Evolutionary conservation across 2,113 vertebrate genomes (phyloP), one percentile per base, ranked within the genome.

Genomic region (Aramus guarauna): DNA sequence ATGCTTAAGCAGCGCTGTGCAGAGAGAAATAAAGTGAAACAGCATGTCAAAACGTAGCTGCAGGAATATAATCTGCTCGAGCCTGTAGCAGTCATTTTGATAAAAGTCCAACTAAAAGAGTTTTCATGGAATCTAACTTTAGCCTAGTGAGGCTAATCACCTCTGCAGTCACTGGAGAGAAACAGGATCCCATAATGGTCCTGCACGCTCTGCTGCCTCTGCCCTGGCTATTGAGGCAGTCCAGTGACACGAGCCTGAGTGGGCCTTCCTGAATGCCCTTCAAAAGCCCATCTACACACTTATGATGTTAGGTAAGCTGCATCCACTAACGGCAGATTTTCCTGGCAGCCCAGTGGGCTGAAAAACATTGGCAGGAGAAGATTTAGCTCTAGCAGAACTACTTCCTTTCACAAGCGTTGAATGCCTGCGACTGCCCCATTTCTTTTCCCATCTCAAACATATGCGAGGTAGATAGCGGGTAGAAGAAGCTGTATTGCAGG

Each of bases 21-120:
- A 86, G 52, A 80, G 43, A 91, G 80, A 93, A 95, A 94, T 69
- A 69, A 92, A 94, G 82, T 41, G 88, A 92, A 94, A 58, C 72
- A 84, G 72, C 79, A 86, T 1, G 32, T 78, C 60, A 72, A 92
- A 94, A 75, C 0, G 14, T 16, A 93, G 41, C 56, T 81, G 47
- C 43, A 27, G 76, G 76, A 93, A 80, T 88, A 88, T 76, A 83
- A 90, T 88, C 88, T 90, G n/a, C 63, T 83, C 1, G 0, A 72
- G 52, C 79, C 80, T 81, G 72, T 86, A 95, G 72, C 41, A 88
- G 72, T 96, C 50, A 60, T 84, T 95, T 88, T 91, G 68, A 96
- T 86, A 64, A 84, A 92, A 90, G 72, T 83, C 64, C 60, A 68
- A 47, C 37, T 84, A 34, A 87, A 96, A 92, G 72, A 5, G 2